Conservation (phyloP, 2,797 vertebrate genomes). For the Balearica regulorum region DNA sequence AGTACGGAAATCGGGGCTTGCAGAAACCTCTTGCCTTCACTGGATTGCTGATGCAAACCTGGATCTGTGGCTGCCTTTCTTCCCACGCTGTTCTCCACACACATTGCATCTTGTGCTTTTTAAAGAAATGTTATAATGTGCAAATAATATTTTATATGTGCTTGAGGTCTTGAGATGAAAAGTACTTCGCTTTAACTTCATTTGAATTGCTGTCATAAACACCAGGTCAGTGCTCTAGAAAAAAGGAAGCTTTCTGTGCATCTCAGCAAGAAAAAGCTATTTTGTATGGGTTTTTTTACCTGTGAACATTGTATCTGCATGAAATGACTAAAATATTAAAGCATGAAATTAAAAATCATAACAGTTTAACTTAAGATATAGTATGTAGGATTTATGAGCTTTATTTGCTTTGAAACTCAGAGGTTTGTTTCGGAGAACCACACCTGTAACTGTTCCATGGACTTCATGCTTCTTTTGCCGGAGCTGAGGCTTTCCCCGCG, state of each 20-base stretch:
- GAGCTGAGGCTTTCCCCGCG: accelerated
- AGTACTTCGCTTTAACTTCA: neutral
- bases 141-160: neutral
- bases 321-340: neutral
- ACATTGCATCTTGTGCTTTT: accelerated
- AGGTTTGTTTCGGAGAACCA: neutral
- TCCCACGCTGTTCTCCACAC: accelerated
- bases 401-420: no score
- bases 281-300: neutral
- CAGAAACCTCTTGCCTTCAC: no score
- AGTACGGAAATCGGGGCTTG: neutral
- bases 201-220: neutral
- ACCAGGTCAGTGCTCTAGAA: neutral
- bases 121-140: neutral
- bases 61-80: no score
- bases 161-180: neutral
- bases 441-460: neutral
- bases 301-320: neutral
- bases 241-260: neutral
- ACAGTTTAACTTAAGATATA: neutral
- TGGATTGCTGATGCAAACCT: no score
- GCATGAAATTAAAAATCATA: neutral
- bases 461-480: neutral
- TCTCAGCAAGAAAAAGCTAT: neutral
- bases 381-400: neutral